Evolutionary conservation across 2,888 invertebrate genomes (phyloP).

Genomic region (Eupithecia insigniata): DNA sequence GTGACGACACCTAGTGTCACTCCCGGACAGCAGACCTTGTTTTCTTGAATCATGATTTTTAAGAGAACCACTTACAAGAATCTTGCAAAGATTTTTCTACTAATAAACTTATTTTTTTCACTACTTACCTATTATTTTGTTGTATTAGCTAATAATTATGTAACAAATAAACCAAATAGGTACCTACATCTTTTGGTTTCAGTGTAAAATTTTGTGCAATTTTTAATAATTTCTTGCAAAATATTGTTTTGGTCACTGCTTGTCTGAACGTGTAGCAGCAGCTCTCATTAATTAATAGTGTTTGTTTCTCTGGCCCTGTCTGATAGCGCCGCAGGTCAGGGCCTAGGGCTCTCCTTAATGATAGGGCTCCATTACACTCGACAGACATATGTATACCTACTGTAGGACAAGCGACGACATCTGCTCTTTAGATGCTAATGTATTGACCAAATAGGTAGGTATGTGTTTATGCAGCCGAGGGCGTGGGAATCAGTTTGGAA

Average conservation of each 20-base stretch:
- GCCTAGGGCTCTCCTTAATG: background rate
- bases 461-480: background rate
- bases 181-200: too few relatives aligned
- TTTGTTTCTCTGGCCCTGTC: background rate
- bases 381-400: background rate
- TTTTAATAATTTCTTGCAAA: background rate
- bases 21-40: too few relatives aligned
- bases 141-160: too few relatives aligned
- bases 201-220: background rate
- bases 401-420: slow-evolving; percentile 1
- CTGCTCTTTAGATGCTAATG: background rate
- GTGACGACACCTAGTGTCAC: too few relatives aligned
- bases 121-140: background rate
- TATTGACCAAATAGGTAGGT: too few relatives aligned
- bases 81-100: too few relatives aligned
- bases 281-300: background rate
- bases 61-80: too few relatives aligned
- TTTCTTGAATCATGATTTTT: too few relatives aligned
- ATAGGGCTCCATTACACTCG: slow-evolving; percentile 2
- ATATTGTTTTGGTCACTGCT: background rate
- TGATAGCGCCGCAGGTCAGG: background rate
- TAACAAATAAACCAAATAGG: too few relatives aligned
- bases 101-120: too few relatives aligned
- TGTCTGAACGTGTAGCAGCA: background rate
- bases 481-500: slow-evolving; percentile 8